A percentile compares a stretch with the other conserved stretches of the same genome.
Conservation (phyloP, 2,797 vertebrate species). For the Poeciliopsis turneri region DNA sequence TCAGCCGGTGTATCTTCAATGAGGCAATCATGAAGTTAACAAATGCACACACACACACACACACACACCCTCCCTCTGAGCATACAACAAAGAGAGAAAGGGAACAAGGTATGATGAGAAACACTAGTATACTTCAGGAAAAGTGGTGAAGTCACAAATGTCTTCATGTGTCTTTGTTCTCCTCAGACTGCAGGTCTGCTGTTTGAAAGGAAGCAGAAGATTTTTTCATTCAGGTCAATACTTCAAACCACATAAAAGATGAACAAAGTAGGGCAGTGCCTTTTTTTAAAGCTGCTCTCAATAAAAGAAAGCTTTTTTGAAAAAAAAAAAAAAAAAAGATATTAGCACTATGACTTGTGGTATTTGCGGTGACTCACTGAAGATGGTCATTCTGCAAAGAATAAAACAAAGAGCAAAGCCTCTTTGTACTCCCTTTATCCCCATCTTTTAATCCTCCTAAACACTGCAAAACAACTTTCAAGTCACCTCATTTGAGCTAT, state of each 20-base stretch:
- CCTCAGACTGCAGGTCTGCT: background rate
- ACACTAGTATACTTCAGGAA: conserved; percentile 39
- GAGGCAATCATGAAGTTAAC: conserved; percentile 30
- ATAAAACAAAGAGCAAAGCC: background rate
- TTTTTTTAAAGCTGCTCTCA: conserved; percentile 7
- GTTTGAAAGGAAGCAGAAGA: background rate
- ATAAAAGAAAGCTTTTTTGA: background rate
- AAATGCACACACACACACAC: background rate
- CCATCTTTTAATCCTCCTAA: background rate
- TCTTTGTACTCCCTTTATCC: background rate
- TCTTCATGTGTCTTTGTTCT: conserved; percentile 36
- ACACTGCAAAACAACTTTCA: background rate
- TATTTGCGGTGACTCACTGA: conserved; percentile 17
- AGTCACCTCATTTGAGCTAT: background rate
- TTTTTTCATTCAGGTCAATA: conserved; percentile 5
- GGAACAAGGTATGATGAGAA: background rate
- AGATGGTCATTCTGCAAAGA: conserved; percentile 2
- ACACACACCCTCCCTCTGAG: background rate
- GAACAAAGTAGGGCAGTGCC: background rate
- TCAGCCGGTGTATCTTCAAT: conserved; percentile 43
- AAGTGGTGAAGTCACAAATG: conserved; percentile 26
- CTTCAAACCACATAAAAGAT: conserved; percentile 3
- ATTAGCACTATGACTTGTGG: conserved; percentile 2
- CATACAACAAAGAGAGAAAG: background rate
- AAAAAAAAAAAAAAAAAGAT: background rate